These are phyloP conservation scores for Melanerpes formicivorus DNA, from an alignment of 2,113 vertebrate species.

Conservation along the genomic window DNA sequence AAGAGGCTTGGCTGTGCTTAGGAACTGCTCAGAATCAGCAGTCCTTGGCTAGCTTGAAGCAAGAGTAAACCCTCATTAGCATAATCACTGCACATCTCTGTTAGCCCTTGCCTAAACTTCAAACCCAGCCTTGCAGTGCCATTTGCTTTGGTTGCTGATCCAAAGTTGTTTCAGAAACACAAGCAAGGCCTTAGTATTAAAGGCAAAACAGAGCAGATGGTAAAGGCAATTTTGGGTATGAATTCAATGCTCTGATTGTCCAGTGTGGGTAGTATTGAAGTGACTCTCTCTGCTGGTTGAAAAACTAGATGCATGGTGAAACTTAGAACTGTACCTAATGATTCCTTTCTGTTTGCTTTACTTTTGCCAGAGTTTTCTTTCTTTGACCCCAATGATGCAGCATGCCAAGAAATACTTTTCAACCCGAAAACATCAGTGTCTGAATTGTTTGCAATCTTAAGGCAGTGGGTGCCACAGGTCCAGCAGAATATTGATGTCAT, in stretches of 20 bases:
- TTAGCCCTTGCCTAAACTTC: not conserved
- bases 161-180: not conserved
- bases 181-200: not conserved
- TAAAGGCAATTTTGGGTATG: not conserved
- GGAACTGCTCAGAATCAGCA: not conserved
- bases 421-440: constrained; percentile 90
- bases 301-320: not conserved
- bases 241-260: not conserved
- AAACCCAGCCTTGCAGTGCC: not conserved
- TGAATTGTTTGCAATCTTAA: constrained; percentile 95
- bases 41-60: not conserved
- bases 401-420: constrained; percentile 90
- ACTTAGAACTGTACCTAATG: not conserved
- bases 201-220: not conserved
- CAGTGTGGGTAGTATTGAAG: not conserved
- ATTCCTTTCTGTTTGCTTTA: not conserved
- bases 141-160: not conserved
- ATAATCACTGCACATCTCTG: not conserved
- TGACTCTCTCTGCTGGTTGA: not conserved
- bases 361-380: constrained; percentile 91
- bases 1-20: not conserved
- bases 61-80: not conserved
- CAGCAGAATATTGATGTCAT: constrained; percentile 94
- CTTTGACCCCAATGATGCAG: constrained; percentile 93
- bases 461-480: constrained; percentile 98